phyloP scores from a whole-genome alignment of 2,888 invertebrate species.

The Clivina fossor region DNA sequence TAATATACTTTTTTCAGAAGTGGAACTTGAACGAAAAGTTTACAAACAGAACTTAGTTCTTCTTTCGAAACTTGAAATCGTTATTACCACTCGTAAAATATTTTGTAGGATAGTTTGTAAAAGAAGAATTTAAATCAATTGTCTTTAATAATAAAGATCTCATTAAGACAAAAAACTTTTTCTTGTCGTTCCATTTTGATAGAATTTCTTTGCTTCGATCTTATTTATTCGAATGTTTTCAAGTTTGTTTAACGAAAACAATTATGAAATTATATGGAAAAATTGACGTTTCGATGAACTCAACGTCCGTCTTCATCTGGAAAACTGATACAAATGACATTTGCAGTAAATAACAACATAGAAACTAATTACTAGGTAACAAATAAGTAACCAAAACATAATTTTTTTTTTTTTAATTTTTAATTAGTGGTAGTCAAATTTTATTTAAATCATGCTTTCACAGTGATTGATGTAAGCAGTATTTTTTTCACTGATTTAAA shows the following conservation, averaged over 20 bases:
- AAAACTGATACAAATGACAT: too few species aligned
- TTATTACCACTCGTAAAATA: constrained; percentile 33
- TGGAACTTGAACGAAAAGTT: constrained; percentile 22
- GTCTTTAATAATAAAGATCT: constrained; percentile 29
- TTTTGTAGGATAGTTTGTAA: constrained; percentile 26
- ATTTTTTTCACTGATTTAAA: too few species aligned
- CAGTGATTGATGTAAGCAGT: background rate
- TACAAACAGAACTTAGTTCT: constrained; percentile 27
- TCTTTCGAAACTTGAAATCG: constrained; percentile 26
- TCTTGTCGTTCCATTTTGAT: too few species aligned
- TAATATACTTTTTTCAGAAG: constrained; percentile 32
- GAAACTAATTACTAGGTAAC: too few species aligned
- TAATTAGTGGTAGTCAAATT: too few species aligned
- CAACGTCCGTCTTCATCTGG: too few species aligned
- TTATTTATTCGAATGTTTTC: too few species aligned
- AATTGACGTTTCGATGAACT: too few species aligned
- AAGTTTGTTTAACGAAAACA: constrained; percentile 2
- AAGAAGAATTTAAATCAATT: constrained; percentile 31
- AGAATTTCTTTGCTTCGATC: too few species aligned
- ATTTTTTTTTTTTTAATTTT: background rate
- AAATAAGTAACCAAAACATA: too few species aligned
- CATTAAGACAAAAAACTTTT: constrained; percentile 4
- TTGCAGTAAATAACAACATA: too few species aligned
- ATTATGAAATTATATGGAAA: constrained; percentile 1
- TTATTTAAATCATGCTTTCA: too few species aligned